Evolutionary conservation across 2,888 invertebrate genomes (phyloP).

Genomic region (Aricia artaxerxes): DNA sequence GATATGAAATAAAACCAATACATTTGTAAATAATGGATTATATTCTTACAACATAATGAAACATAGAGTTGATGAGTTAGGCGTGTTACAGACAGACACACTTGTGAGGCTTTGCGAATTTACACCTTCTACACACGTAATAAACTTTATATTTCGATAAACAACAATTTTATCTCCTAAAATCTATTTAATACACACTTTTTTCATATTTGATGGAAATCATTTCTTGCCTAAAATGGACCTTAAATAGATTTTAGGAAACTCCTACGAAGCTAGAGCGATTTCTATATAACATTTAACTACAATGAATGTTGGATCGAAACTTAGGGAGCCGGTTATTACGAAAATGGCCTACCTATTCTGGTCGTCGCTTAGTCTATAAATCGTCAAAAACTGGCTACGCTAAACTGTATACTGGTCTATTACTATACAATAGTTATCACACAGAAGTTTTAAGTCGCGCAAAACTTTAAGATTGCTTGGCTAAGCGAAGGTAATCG

Average conservation of each 20-base stretch:
- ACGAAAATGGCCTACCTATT: neutral
- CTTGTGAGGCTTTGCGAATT: neutral
- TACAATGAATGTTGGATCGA: neutral
- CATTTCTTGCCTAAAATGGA: neutral
- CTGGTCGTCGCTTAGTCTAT: conserved; percentile 7
- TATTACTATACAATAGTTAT: neutral
- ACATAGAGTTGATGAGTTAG: conserved; percentile 34
- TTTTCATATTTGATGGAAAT: too few relatives aligned
- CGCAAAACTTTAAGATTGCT: neutral
- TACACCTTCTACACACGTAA: neutral
- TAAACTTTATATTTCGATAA: neutral
- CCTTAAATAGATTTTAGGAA: neutral
- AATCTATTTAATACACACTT: neutral
- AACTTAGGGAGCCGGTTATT: neutral
- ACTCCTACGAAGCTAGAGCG: neutral
- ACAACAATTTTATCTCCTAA: neutral
- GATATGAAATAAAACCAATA: conserved; percentile 33
- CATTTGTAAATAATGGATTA: conserved; percentile 36
- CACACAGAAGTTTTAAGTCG: neutral
- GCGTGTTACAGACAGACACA: neutral
- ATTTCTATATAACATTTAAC: conserved; percentile 6
- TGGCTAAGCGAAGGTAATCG: neutral
- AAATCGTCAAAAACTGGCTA: neutral
- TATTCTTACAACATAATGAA: conserved; percentile 36
- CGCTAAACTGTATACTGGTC: neutral